Evolutionary conservation across 92 coral and sea anemone genomes (phyloP), one percentile per base, ranked within the genome.

Genomic region (Plumapathes pennacea): DNA sequence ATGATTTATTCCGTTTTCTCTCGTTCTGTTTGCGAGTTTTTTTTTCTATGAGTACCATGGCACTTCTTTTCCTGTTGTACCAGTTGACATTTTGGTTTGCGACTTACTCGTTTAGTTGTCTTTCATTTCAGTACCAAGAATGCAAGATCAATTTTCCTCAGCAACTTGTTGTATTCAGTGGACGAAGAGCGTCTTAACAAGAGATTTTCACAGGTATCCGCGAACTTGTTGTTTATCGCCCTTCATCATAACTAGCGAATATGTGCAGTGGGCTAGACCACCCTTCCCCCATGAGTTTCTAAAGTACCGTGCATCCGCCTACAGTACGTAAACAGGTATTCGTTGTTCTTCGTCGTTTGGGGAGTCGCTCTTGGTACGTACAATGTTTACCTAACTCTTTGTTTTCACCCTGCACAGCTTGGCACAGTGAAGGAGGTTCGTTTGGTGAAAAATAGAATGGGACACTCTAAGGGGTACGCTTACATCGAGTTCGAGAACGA

Each of bases 401-500:
- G 10, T 63, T 43, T 44, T 38, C n/a, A 10, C 17, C 46, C 18
- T 54, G 45, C 30, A 32, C 62, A 92, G 98, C 76, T 88, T 38
- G 98, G 98, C 25, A 96, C 88, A 48, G 57, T 84, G 18, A 50
- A 65, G 2, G 94, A 92, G 54, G 80, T 92, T 40, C 92, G 98
- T 10, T 53, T 92, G 54, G 84, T 92, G 13, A 84, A 68, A 69
- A 84, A 92, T 62, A 80, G 55, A 28, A 61, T 36, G 48, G 98
- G 98, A 19, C 85, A 64, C 31, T 92, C 98, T 19, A 92, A 88
- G 66, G 98, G 98, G 40, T 92, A 64, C 48, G 98, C 98, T 0
- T 92, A 92, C 61, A 62, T 92, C 24, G 89, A 88, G 52, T 92
- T 92, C 27, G 80, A 92, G 54, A 80, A 73, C 60, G 84, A 92